These are phyloP conservation scores for Mantis religiosa DNA, from an alignment of 2,888 invertebrate species.

Conservation along the genomic window DNA sequence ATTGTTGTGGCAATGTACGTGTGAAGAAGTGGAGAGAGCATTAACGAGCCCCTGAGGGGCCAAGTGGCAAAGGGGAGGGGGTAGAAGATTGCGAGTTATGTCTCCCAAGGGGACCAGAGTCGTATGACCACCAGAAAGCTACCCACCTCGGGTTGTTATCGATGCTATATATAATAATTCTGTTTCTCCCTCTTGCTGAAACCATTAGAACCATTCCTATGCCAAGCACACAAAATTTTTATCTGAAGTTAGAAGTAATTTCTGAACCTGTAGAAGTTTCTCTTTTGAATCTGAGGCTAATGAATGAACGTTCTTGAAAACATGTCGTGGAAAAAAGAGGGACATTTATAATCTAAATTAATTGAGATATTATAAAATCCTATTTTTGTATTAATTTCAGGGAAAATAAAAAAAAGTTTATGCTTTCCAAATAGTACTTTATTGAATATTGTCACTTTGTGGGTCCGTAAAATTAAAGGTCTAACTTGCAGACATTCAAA, in stretches of 20 bases:
- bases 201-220: background rate
- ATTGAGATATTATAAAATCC: too few relatives aligned
- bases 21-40: background rate
- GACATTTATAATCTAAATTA: too few relatives aligned
- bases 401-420: too few relatives aligned
- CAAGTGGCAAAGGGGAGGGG: background rate
- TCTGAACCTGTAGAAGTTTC: too few relatives aligned
- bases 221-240: background rate
- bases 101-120: slow-evolving; percentile 13
- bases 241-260: background rate
- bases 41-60: slow-evolving; percentile 11
- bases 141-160: background rate
- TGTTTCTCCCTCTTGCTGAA: background rate
- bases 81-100: slow-evolving; percentile 26
- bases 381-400: too few relatives aligned
- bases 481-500: too few relatives aligned
- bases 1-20: background rate
- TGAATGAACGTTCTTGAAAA: too few relatives aligned
- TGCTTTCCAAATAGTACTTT: too few relatives aligned
- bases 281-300: too few relatives aligned
- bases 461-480: too few relatives aligned
- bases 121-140: slow-evolving; percentile 12
- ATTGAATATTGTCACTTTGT: too few relatives aligned
- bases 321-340: too few relatives aligned
- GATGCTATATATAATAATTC: background rate